Percentiles rank a stretch among this genome's conserved stretches.
These are phyloP conservation scores for Erythrolamprus reginae DNA, from an alignment of 2,113 vertebrate genomes.

Conservation along the genomic window DNA sequence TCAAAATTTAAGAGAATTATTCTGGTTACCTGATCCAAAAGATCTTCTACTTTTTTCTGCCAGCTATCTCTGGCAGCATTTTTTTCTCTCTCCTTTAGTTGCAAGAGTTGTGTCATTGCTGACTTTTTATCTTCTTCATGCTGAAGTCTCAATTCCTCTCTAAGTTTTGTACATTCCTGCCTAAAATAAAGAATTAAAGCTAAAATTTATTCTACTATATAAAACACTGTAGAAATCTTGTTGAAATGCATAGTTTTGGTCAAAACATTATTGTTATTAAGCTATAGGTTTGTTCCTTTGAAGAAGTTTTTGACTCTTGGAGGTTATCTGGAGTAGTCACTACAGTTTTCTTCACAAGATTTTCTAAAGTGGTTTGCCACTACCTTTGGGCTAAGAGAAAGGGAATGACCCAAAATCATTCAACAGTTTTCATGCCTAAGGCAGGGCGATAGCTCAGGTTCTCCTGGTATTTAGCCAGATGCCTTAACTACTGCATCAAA, in stretches of 20 bases:
- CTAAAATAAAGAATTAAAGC: constrained; percentile 65
- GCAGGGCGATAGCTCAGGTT: neutral
- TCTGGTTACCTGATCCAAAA: constrained; percentile 88
- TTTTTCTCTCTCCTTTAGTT: constrained; percentile 90
- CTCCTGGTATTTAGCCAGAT: neutral
- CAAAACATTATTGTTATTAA: neutral
- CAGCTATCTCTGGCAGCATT: constrained; percentile 85
- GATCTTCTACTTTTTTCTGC: constrained; percentile 98
- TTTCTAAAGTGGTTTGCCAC: neutral
- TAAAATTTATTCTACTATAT: constrained; percentile 4
- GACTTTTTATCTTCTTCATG: constrained; percentile 89
- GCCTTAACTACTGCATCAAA: neutral
- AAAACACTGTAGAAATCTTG: neutral
- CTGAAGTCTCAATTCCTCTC: constrained; percentile 88
- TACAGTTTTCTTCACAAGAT: neutral
- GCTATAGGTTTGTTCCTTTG: neutral
- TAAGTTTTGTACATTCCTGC: constrained; percentile 94
- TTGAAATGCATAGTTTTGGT: constrained; percentile 1
- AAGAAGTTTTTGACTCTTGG: neutral
- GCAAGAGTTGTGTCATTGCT: constrained; percentile 84
- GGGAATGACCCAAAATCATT: neutral
- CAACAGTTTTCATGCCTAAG: neutral
- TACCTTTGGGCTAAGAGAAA: neutral
- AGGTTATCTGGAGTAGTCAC: neutral
- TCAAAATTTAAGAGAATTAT: neutral